Base-by-base conservation (phyloP, 2,888 invertebrate genomes). In the Acleris literana region DNA sequence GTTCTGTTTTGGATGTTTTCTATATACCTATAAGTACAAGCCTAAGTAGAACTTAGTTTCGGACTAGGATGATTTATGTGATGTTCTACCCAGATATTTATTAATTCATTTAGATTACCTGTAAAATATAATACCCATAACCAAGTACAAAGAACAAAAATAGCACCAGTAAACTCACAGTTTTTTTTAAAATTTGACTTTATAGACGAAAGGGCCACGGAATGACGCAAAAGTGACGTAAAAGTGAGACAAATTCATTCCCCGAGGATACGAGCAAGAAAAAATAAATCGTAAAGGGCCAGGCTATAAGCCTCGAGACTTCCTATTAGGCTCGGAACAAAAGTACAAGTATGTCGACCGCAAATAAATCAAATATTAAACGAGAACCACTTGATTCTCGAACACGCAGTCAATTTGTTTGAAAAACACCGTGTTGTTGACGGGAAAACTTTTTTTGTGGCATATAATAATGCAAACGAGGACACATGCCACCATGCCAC, bases 241-340 rank as follows among this genome's bases (percentile, higher is more conserved):
- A 18, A 54, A 49, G 53, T 48, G 17, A 64, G 59, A 64, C 64
- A 54, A 59, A 59, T 48, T 60, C 46, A 13, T 44, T 22, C 53
- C 59, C 58, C 48, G 16, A 54, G 20, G 17, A 51, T 25, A 55
- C 63, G 22, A 9, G 44, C 17, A 33, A n/a, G 20, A 22, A 33
- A 53, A 48, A 53, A 64, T 64, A 64, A 64, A 64, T 64, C 58
- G 53, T 44, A 59, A 58, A 64, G 33, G 57, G 53, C 58, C 58
- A 53, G 39, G 58, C 33, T 29, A 25, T 54, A 62, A 62, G 62
- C 33, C 49, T 39, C 54, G 55, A 39, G 49, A 22, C 43, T 25
- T 46, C 18, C 55, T 63, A 63, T 56, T 63, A 63, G 39, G 39
- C 49, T 29, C 43, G 20, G 43, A 63, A 63, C 49, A 51, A 63